These are phyloP conservation scores for Balaeniceps rex DNA, from an alignment of 2,113 vertebrate species.

Conservation along the genomic window DNA sequence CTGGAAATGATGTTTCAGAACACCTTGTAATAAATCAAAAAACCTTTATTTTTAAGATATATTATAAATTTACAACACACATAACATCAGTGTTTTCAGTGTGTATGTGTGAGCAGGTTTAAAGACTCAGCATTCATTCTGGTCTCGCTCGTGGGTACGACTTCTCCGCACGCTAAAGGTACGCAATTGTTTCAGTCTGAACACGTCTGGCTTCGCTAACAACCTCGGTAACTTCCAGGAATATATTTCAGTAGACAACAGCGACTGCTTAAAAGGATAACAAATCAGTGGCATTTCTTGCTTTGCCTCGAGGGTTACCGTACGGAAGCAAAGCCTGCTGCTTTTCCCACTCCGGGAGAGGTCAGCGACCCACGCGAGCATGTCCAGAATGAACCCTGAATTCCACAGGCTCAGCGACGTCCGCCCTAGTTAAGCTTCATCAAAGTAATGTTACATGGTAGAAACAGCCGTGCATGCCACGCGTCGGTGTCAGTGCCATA, in stretches of 20 bases:
- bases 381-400: conserved; percentile 22
- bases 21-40: conserved; percentile 57
- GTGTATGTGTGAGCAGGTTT: conserved; percentile 7
- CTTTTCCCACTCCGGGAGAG: not conserved
- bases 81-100: conserved; percentile 21
- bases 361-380: not conserved
- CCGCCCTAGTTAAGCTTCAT: not conserved
- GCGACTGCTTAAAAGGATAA: not conserved
- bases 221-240: not conserved
- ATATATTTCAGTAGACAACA: not conserved
- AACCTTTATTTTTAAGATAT: conserved; percentile 60
- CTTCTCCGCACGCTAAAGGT: not conserved
- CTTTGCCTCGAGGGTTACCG: not conserved
- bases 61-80: conserved; percentile 68
- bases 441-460: not conserved
- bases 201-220: not conserved
- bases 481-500: not conserved
- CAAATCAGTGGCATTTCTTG: not conserved
- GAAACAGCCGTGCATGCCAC: conserved; percentile 41
- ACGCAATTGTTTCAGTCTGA: not conserved
- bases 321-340: not conserved
- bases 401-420: not conserved
- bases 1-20: not conserved
- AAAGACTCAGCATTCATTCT: conserved; percentile 23
- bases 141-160: not conserved